Evolutionary conservation across 2,888 invertebrate species (phyloP).

Genomic region (Drosophila subsilvestris): DNA sequence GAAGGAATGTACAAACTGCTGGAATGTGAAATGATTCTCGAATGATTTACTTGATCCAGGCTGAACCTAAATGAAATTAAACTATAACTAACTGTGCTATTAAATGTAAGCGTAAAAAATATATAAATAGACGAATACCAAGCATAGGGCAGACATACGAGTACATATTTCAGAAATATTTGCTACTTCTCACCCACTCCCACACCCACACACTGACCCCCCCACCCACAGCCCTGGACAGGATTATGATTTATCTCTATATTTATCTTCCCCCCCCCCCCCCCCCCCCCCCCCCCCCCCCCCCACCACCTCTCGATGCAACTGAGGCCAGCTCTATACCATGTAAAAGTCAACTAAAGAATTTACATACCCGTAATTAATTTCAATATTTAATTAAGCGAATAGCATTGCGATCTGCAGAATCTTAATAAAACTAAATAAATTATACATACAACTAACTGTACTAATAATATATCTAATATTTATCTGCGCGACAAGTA

Average conservation of each 20-base stretch:
- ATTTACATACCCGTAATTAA: slow-evolving; percentile 5
- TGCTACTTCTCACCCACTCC: slow-evolving; percentile 2
- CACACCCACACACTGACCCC: neutral
- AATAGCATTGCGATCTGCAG: slow-evolving; percentile 38
- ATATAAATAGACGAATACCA: slow-evolving; percentile 45
- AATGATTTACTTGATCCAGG: slow-evolving; percentile 22
- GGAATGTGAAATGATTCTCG: slow-evolving; percentile 11
- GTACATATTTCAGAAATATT: slow-evolving; percentile 51
- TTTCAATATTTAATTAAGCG: slow-evolving; percentile 42
- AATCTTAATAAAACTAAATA: slow-evolving; percentile 46
- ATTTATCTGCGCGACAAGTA: slow-evolving; percentile 64
- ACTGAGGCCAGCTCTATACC: slow-evolving; percentile 1
- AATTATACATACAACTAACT: slow-evolving; percentile 51
- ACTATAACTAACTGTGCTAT: slow-evolving; percentile 82
- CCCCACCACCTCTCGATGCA: slow-evolving; percentile 19
- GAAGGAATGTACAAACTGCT: slow-evolving; percentile 59
- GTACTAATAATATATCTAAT: slow-evolving; percentile 55
- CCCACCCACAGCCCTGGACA: neutral
- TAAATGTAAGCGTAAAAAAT: slow-evolving; percentile 77
- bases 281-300: neutral
- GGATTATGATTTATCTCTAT: slow-evolving; percentile 1
- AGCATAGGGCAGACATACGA: slow-evolving; percentile 24
- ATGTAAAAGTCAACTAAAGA: slow-evolving; percentile 11
- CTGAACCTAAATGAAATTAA: slow-evolving; percentile 42
- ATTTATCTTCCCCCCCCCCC: neutral